Percentiles rank a stretch among this genome's conserved stretches.
Evolutionary conservation across 2,797 vertebrate species (phyloP).

Genomic region (Acomys russatus): DNA sequence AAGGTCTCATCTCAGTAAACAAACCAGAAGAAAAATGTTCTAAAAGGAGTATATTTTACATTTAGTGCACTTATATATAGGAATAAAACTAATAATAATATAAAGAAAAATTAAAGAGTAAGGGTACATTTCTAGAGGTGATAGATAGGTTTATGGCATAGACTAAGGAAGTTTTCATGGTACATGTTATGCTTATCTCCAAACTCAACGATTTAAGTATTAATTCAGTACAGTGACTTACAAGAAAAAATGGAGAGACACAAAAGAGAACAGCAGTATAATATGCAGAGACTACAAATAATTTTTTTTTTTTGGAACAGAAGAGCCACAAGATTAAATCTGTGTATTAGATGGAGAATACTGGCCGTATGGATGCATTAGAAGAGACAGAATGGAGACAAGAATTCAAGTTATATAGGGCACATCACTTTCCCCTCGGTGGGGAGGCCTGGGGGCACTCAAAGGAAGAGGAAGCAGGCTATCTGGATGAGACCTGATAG

Average conservation of each 20-base stretch:
- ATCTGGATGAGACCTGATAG: no score
- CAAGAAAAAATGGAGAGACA: constrained; percentile 22
- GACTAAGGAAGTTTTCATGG: neutral
- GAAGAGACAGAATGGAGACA: constrained; percentile 2
- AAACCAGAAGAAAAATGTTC: neutral
- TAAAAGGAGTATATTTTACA: neutral
- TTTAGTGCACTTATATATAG: neutral
- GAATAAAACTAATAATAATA: neutral
- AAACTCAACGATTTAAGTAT: constrained; percentile 12
- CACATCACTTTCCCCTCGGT: no score
- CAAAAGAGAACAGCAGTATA: constrained; percentile 37
- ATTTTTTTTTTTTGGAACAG: neutral
- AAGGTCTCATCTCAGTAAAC: neutral
- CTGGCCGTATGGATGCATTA: constrained; percentile 2
- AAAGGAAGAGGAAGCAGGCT: no score
- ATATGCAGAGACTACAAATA: constrained; percentile 52
- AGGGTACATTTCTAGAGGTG: neutral
- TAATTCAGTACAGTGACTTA: neutral
- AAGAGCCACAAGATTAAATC: constrained; percentile 35
- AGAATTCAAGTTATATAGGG: neutral
- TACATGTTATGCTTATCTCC: neutral
- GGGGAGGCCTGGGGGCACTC: no score
- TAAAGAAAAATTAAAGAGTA: neutral
- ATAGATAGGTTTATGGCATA: neutral
- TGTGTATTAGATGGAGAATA: constrained; percentile 61